Evolutionary conservation across 2,113 vertebrate species (phyloP), one percentile per base, ranked within the genome.

Genomic region (Prionailurus bengalensis): DNA sequence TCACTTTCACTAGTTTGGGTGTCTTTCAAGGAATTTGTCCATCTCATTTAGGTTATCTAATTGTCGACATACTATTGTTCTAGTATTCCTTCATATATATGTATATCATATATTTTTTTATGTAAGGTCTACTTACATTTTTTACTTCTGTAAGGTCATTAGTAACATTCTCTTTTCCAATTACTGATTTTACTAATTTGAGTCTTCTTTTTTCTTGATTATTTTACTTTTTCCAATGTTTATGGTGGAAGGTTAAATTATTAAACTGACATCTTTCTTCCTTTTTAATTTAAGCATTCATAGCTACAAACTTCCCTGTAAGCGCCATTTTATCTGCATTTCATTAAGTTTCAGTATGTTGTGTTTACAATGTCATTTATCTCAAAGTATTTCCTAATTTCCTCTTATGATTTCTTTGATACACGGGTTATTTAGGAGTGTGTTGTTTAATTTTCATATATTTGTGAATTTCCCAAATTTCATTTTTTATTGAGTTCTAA

Each of bases 321-420:
- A 68, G 19, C n/a, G 68, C 12, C 73, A 51, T 73, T 53, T 85
- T 85, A 45, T 42, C 27, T 84, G 5, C n/a, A 85, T 31, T 27
- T 78, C 2, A 16, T 11, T 29, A 79, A 48, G 25, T 45, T 78
- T 96, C 29, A 15, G 25, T 51, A 39, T 73, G 65, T 3, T 97
- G 33, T 74, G 12, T 79, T 92, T 97, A 84, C 12, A 93, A 51
- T 70, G 63, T 55, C 23, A 63, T 81, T 94, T 68, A 92, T 87
- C 31, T 53, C 66, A n/a, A 82, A 71, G 3, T 17, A 68, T 68
- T 95, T 76, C 79, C 45, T 70, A 58, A 94, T 84, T 84, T 53
- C 39, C 39, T 15, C 61, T 74, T 66, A 10, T 48, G 14, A 83
- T 81, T 66, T 93, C 16, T 84, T 91, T 78, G 29, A 63, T 19